Base-by-base conservation (phyloP, 2,113 vertebrate species). In the Malurus melanocephalus region DNA sequence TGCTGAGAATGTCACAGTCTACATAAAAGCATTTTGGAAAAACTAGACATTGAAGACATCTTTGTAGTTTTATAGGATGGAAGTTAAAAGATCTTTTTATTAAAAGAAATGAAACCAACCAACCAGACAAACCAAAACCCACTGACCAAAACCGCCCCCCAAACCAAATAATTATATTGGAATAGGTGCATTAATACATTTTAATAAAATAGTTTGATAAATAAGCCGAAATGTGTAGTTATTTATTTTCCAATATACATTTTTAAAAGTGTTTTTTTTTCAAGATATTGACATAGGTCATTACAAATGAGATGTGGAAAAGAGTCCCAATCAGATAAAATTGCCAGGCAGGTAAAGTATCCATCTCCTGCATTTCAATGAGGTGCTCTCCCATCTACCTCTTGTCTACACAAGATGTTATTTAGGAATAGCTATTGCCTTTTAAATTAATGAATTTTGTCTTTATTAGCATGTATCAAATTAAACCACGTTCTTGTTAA, bases 301-400 rank as follows among this genome's bases (percentile, higher is more conserved):
- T 73, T 66, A n/a, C 5, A 73, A 87, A 62, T 55, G 23, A 68
- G 32, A 32, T 56, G 13, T 17, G 56, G 57, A 65, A 51, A 80
- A 16, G 38, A 77, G 21, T 59, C 26, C 24, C 21, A 45, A 0
- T 27, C 35, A 80, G 40, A 57, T 26, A 68, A 40, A 60, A 66
- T 62, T 80, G 45, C 13, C 62, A 59, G 51, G 12, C 30, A 40
- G 23, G 2, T 66, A 22, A 66, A 65, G 5, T n/a, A 21, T 59
- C 15, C 9, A 15, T 78, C 43, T 72, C 2, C 21, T 51, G 0
- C 2, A 1, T 30, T 74, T 89, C 53, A 72, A 0, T 45, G 9
- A 65, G 0, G 0, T 59, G 42, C 26, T 72, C 21, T 69, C 45
- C 26, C 18, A 42, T n/a, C 24, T 64, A 28, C 13, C 7, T 46